A percentile compares a stretch with the other conserved stretches of the same genome.
Conservation (phyloP, 2,888 invertebrate genomes). For the Lepidonotus clava region DNA sequence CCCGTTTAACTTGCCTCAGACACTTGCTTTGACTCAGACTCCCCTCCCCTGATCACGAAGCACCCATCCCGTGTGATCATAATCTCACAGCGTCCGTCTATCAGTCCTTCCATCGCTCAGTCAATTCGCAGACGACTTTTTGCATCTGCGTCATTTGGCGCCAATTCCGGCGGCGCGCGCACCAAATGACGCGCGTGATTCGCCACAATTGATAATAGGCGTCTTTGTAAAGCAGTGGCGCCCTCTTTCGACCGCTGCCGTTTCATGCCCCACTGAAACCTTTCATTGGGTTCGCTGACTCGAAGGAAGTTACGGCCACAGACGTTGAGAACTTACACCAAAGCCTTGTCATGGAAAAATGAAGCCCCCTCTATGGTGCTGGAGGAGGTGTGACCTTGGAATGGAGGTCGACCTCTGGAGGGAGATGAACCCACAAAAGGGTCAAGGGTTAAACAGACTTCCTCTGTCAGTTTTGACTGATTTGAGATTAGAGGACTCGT, state of each 20-base stretch:
- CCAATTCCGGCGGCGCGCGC: neutral
- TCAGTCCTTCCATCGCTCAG: neutral
- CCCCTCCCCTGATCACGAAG: too few species aligned
- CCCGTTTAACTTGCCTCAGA: neutral
- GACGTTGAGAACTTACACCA: too few species aligned
- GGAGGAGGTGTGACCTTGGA: neutral
- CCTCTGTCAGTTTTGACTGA: slow-evolving; percentile 18
- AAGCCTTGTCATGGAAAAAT: neutral
- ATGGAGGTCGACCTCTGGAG: neutral
- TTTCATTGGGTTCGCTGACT: neutral
- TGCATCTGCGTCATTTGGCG: slow-evolving; percentile 31
- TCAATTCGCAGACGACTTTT: slow-evolving; percentile 26
- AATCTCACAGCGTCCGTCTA: neutral
- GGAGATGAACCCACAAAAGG: neutral
- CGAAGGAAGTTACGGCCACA: neutral
- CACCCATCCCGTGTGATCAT: too few species aligned
- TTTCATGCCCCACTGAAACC: neutral
- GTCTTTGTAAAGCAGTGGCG: neutral
- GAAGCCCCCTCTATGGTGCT: neutral
- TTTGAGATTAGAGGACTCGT: neutral
- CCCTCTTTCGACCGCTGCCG: neutral
- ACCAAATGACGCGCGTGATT: slow-evolving; percentile 37
- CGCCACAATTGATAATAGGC: slow-evolving; percentile 24
- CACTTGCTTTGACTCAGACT: neutral
- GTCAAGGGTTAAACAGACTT: slow-evolving; percentile 30